phyloP scores from a whole-genome alignment of 2,797 vertebrate species.

The Threskiornis aethiopicus region DNA sequence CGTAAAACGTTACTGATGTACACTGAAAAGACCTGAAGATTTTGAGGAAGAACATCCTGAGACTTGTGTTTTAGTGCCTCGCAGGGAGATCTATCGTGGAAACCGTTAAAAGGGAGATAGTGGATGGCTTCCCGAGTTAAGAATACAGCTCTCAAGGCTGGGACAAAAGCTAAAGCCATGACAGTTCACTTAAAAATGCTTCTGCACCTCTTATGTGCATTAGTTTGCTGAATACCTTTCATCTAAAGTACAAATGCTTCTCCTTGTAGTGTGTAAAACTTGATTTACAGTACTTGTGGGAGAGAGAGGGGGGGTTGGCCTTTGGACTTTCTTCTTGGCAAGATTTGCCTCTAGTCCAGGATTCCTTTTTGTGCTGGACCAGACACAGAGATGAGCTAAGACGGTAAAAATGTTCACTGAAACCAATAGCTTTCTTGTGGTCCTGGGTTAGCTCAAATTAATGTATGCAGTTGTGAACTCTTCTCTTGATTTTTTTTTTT shows the following conservation, averaged over 20 bases:
- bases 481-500: no score
- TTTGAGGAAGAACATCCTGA: neutral
- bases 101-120: neutral
- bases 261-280: neutral
- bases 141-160: neutral
- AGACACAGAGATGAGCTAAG: neutral
- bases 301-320: neutral
- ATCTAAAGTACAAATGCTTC: fast-evolving
- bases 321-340: neutral
- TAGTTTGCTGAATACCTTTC: neutral
- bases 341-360: neutral
- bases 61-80: neutral
- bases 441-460: neutral
- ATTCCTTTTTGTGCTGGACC: neutral
- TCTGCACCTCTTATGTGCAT: fast-evolving
- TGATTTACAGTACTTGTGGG: neutral
- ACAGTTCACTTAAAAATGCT: neutral
- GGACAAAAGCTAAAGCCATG: neutral
- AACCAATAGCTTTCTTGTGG: neutral
- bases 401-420: fast-evolving
- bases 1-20: fast-evolving
- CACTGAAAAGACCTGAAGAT: neutral
- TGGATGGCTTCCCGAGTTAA: neutral
- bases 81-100: neutral
- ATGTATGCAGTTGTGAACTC: neutral